Percentiles rank a stretch among this genome's conserved stretches.
Conservation (phyloP, 2,797 vertebrate genomes). For the Agapornis canus region DNA sequence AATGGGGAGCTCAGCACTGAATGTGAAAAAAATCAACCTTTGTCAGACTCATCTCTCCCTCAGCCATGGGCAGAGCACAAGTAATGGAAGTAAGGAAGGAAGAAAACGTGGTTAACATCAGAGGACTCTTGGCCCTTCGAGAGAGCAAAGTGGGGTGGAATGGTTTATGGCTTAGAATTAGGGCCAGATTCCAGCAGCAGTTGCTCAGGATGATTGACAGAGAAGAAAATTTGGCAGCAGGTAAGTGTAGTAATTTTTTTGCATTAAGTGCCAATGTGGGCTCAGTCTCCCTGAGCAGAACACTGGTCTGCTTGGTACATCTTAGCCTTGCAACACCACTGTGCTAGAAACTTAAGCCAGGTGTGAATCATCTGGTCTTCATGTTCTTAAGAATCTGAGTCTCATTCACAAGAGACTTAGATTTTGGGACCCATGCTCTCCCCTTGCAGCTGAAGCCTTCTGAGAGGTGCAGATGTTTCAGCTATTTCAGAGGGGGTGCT, state of each 20-base stretch:
- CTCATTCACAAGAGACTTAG: not conserved
- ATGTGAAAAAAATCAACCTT: not conserved
- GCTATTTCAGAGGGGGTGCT: not conserved
- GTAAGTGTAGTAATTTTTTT: not conserved
- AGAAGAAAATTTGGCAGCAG: not conserved
- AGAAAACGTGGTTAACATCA: not conserved
- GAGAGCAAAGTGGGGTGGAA: not conserved
- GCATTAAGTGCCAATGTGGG: not conserved
- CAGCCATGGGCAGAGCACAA: rapidly evolving
- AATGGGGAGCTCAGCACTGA: not conserved
- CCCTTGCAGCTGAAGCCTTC: not conserved
- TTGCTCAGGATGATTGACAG: not conserved
- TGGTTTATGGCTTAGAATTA: not conserved
- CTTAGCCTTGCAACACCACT: not conserved
- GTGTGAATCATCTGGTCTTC: not conserved
- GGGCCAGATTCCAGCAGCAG: not conserved
- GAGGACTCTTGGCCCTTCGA: not conserved
- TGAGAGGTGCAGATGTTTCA: not conserved
- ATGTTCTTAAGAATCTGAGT: not conserved
- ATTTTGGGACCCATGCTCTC: not conserved
- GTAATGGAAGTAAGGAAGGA: not conserved
- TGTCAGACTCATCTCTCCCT: not conserved
- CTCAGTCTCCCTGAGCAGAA: not conserved
- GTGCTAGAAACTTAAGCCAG: not conserved
- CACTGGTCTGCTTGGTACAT: not conserved